Base-by-base conservation (phyloP, 2,797 vertebrate species). In the Sebastes kiyomatsui region DNA sequence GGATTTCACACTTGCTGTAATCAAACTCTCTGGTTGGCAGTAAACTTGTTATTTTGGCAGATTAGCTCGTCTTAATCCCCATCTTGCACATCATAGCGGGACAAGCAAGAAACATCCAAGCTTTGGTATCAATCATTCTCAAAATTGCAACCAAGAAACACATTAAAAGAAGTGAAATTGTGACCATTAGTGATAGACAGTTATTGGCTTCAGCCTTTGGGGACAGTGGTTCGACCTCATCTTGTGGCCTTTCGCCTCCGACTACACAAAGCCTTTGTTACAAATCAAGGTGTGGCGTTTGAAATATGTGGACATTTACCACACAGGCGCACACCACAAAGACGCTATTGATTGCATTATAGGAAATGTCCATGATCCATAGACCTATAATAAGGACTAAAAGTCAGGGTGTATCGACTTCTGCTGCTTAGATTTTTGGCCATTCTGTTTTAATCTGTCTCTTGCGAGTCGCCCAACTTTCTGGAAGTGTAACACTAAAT, bases 391-490 rank as follows among this genome's bases (percentile, higher is more conserved):
- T 20, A 33, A 59, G 13, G 25, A 68, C 25, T 52, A 49, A 61
- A 79, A 61, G 33, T 67, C 22, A 67, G 33, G 6, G 2, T 49
- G 9, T 38, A 7, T 71, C 32, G 18, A 56, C 69, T 71, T 55
- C 54, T 62, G 20, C 30, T 52, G 56, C 78, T 82, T 78, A 73
- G 58, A 81, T 60, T 81, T 81, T 69, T 72, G 72, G 59, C 77
- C 67, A 56, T 52, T 65, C 60, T 27, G 28, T 72, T 82, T 83
- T 79, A 85, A 84, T 87, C 59, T 16, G 62, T 82, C 88, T 87
- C 79, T 35, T 84, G 75, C 67, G 81, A 73, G 77, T 84, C 79
- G 56, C 75, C 79, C n/a, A 73, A 32, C 22, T 77, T 77, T 68
- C 82, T 69, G 27, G 70, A 65, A 67, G 75, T 79, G 65, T 20